phyloP scores from a whole-genome alignment of 1,140 invertebrate species.

The Pinna nobilis region DNA sequence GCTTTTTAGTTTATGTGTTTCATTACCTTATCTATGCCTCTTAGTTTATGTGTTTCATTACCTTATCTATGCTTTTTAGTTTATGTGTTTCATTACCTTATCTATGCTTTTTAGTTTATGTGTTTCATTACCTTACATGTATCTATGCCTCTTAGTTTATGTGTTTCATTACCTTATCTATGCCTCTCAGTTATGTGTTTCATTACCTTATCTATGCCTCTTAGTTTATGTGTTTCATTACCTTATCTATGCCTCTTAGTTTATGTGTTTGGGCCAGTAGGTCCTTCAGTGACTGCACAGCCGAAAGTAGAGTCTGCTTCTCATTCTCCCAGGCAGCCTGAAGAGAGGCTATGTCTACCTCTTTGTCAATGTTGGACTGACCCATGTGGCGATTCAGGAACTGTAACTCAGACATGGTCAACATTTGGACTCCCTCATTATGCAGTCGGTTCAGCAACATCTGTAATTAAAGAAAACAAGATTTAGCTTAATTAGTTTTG shows the following conservation, averaged over 20 bases:
- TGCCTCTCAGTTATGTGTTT: not conserved
- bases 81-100: not conserved
- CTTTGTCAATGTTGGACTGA: conserved; percentile 23
- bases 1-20: too few relatives aligned
- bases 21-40: not conserved
- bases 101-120: not conserved
- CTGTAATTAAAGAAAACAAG: too few relatives aligned
- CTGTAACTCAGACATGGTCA: conserved; percentile 66
- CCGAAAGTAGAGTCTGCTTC: conserved; percentile 56
- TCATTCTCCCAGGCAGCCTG: conserved; percentile 62
- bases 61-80: not conserved
- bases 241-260: conserved; percentile 51
- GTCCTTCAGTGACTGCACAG: conserved; percentile 63
- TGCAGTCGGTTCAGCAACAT: conserved; percentile 62
- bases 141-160: not conserved
- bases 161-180: not conserved
- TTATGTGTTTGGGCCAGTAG: conserved; percentile 58
- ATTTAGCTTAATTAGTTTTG: too few relatives aligned
- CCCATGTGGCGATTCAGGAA: conserved; percentile 58
- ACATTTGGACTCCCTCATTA: conserved; percentile 59
- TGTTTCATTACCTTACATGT: not conserved
- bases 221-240: conserved; percentile 5
- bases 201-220: conserved; percentile 2
- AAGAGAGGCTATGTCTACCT: conserved; percentile 48
- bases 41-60: not conserved